phyloP scores from a whole-genome alignment of 2,113 vertebrate species.

The Odontophorus gujanensis region DNA sequence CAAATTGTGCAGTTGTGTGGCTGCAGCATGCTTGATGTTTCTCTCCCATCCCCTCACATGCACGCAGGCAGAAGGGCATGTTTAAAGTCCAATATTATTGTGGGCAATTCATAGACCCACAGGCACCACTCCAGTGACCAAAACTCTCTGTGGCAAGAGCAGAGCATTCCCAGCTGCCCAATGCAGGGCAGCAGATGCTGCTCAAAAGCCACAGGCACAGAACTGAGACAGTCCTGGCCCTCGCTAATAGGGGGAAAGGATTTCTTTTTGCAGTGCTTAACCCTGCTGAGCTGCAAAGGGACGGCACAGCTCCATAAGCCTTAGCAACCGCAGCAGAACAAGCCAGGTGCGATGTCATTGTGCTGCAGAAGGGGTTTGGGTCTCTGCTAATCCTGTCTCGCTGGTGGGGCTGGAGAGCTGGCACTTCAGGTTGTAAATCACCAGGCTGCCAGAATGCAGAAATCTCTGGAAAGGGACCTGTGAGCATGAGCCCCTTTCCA shows the following conservation, averaged over 20 bases:
- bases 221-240: neutral
- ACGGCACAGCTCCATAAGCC: neutral
- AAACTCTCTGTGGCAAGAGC: neutral
- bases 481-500: neutral
- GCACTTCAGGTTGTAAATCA: neutral
- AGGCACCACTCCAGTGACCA: neutral
- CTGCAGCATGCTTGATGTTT: neutral
- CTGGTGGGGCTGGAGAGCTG: neutral
- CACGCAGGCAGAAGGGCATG: neutral
- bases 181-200: neutral
- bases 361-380: neutral
- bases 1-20: neutral
- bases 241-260: neutral
- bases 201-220: neutral
- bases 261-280: constrained; percentile 46
- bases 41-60: neutral
- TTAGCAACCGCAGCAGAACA: neutral
- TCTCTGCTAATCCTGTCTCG: neutral
- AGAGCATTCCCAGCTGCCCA: neutral
- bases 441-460: neutral
- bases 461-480: neutral
- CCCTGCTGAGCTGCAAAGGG: neutral
- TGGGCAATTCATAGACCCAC: neutral
- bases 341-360: neutral
- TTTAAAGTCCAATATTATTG: neutral